Percentiles rank a stretch among this genome's conserved stretches.
Evolutionary conservation across 2,888 invertebrate species (phyloP).

Genomic region (Brachylomia viminalis): DNA sequence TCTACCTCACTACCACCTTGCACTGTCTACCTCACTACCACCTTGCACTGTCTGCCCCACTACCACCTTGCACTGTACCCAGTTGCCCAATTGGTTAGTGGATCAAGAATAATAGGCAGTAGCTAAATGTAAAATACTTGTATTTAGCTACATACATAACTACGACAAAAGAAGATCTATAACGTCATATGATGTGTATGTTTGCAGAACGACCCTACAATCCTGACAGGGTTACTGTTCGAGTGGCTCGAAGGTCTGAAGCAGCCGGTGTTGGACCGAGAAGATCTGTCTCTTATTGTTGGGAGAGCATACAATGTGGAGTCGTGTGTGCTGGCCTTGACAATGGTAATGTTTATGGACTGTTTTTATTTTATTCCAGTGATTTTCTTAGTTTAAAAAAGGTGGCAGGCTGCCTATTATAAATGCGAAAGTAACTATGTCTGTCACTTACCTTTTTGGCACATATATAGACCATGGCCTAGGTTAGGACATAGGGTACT

Average conservation of each 20-base stretch:
- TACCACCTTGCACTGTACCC: too few species aligned
- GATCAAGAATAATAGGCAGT: background rate
- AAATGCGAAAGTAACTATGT: too few species aligned
- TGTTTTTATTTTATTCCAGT: background rate
- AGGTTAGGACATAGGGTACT: too few species aligned
- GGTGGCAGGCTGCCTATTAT: too few species aligned
- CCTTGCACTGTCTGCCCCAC: too few species aligned
- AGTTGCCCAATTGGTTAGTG: background rate
- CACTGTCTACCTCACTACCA: too few species aligned
- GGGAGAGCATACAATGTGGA: slow-evolving; percentile 91
- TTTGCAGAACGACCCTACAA: slow-evolving; percentile 86
- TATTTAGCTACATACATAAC: background rate
- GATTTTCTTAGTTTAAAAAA: background rate
- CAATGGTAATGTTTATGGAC: slow-evolving; percentile 79
- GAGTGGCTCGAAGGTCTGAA: slow-evolving; percentile 95
- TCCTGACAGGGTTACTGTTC: slow-evolving; percentile 92
- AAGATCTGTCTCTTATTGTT: slow-evolving; percentile 93
- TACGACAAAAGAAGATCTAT: background rate
- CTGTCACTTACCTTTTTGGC: too few species aligned
- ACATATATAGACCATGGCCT: too few species aligned
- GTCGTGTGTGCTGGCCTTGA: slow-evolving; percentile 91
- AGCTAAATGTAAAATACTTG: background rate
- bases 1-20: too few species aligned
- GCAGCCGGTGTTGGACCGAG: slow-evolving; percentile 92
- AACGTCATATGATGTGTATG: background rate